phyloP scores from a whole-genome alignment of 2,888 invertebrate genomes.

The Thera obeliscata region DNA sequence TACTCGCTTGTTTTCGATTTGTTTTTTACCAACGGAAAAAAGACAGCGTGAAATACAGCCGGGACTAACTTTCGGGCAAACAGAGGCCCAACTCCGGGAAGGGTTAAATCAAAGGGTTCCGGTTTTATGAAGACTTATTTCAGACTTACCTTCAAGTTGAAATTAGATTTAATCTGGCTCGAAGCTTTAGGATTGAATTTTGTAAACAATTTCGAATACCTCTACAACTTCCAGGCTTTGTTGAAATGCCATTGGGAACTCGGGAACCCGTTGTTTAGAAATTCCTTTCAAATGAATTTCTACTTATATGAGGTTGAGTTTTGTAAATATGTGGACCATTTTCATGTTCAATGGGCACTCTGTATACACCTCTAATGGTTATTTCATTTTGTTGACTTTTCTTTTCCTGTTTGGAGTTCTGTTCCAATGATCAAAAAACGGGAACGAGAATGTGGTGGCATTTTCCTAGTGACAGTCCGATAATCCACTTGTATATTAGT shows the following conservation, averaged over 20 bases:
- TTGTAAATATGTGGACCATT: constrained; percentile 64
- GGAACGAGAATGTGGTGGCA: too few species aligned
- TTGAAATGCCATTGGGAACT: constrained; percentile 81
- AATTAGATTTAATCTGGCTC: constrained; percentile 85
- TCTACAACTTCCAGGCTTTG: constrained; percentile 83
- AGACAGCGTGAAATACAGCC: constrained; percentile 71
- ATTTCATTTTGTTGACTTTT: constrained; percentile 70
- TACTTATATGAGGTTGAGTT: constrained; percentile 75
- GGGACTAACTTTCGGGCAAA: constrained; percentile 81
- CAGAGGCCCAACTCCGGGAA: constrained; percentile 77
- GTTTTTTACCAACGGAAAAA: constrained; percentile 77
- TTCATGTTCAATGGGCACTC: constrained; percentile 65
- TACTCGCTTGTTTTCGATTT: constrained; percentile 80
- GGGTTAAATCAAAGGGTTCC: constrained; percentile 84
- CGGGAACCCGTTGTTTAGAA: constrained; percentile 77
- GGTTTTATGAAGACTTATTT: constrained; percentile 85
- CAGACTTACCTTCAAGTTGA: constrained; percentile 84
- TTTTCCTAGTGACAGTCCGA: too few species aligned
- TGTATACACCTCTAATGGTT: constrained; percentile 58
- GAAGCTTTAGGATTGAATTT: constrained; percentile 84
- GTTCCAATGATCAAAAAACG: neutral
- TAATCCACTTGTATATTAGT: neutral
- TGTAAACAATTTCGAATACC: constrained; percentile 84
- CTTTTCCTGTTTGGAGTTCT: constrained; percentile 35
- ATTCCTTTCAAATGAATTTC: constrained; percentile 81